phyloP scores from a whole-genome alignment of 1,140 invertebrate genomes.

The Drosophila kanapiae region DNA sequence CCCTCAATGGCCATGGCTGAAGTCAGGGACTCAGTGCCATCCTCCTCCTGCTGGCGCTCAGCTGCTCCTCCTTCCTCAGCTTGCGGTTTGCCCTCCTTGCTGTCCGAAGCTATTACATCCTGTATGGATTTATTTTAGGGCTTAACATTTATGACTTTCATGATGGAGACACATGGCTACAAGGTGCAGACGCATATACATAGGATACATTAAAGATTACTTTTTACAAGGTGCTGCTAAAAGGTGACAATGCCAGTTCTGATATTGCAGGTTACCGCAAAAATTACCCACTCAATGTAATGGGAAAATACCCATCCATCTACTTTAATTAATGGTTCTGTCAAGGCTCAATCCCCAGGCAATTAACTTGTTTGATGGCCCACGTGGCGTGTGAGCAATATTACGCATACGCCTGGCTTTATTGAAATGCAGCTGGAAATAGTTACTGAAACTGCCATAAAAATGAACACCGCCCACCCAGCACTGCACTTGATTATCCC shows the following conservation, averaged over 20 bases:
- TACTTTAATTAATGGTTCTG: conserved; percentile 1
- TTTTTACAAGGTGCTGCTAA: conserved; percentile 36
- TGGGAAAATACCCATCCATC: neutral
- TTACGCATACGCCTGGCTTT: conserved; percentile 59
- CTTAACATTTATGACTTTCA: conserved; percentile 23
- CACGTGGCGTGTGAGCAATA: conserved; percentile 48
- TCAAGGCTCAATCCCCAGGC: conserved; percentile 1
- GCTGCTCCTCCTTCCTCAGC: conserved; percentile 5
- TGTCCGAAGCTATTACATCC: conserved; percentile 64
- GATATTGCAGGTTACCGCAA: neutral
- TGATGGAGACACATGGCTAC: conserved; percentile 26
- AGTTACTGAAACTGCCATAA: conserved; percentile 34
- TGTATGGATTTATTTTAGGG: conserved; percentile 49
- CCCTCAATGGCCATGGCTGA: conserved; percentile 87
- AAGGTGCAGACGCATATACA: conserved; percentile 39
- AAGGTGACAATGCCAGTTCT: conserved; percentile 42
- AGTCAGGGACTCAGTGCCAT: conserved; percentile 75
- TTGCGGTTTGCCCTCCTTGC: conserved; percentile 5
- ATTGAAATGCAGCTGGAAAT: conserved; percentile 33
- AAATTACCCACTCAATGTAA: conserved; percentile 5
- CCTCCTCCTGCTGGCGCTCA: conserved; percentile 44
- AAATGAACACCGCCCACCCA: conserved; percentile 17
- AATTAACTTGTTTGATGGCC: conserved; percentile 21
- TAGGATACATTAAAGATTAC: neutral
- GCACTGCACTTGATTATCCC: conserved; percentile 35